These are phyloP conservation scores for Thamnophis elegans DNA, from an alignment of 2,797 vertebrate genomes.

Conservation along the genomic window DNA sequence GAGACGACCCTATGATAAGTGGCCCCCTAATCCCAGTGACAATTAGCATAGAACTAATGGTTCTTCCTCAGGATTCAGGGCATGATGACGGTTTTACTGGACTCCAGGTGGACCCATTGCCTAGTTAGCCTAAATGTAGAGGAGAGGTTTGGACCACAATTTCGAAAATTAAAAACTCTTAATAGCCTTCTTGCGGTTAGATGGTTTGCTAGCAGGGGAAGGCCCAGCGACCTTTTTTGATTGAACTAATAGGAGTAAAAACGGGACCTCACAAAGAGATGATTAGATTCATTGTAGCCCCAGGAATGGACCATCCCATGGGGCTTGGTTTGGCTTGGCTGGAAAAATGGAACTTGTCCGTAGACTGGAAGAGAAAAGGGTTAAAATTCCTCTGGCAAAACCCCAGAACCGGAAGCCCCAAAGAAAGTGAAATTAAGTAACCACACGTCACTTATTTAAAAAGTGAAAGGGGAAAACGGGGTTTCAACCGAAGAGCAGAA, in stretches of 20 bases:
- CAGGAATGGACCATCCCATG: not conserved
- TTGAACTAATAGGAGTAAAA: not conserved
- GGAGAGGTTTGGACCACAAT: not conserved
- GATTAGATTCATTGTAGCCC: not conserved
- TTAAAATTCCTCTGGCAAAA: not conserved
- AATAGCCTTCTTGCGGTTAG: not conserved
- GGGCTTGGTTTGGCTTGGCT: not conserved
- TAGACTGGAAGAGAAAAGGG: not conserved
- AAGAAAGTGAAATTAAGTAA: not conserved
- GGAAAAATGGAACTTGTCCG: not conserved
- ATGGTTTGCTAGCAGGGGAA: not conserved
- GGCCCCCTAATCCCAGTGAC: not conserved
- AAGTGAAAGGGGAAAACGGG: not conserved
- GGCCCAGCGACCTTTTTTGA: not conserved
- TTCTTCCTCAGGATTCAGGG: not conserved
- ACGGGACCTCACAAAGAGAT: not conserved
- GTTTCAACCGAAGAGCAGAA: not conserved
- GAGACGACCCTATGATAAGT: not conserved
- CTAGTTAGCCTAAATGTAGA: not conserved
- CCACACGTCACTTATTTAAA: not conserved
- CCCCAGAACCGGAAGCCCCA: not conserved
- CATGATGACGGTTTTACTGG: not conserved
- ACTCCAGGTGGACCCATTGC: not conserved
- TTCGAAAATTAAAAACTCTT: not conserved
- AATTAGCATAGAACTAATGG: not conserved